A percentile compares a stretch with the other conserved stretches of the same genome.
Conservation (phyloP, 1,140 invertebrate genomes). For the Episyrphus balteatus region DNA sequence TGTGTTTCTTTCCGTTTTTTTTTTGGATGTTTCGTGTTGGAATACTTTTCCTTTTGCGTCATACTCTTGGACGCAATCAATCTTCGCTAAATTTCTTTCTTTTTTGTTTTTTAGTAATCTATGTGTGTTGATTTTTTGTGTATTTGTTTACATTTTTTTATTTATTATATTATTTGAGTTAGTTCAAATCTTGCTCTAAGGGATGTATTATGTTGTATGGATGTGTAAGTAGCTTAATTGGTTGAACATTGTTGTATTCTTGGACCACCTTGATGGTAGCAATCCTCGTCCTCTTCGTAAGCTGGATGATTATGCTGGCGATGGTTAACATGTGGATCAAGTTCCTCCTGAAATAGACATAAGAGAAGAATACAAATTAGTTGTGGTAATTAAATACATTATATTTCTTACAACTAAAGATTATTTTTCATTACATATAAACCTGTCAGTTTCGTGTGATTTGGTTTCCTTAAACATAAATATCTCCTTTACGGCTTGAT, state of each 20-base stretch:
- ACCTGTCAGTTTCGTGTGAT: too few relatives aligned
- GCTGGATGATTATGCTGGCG: conserved; percentile 43
- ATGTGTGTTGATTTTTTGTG: neutral
- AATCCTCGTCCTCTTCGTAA: conserved; percentile 54
- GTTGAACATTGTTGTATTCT: conserved; percentile 68
- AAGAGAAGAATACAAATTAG: neutral
- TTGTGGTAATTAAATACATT: neutral
- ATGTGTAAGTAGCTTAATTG: conserved; percentile 46
- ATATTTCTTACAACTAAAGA: too few relatives aligned
- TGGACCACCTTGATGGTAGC: conserved; percentile 36
- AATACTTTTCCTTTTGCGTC: too few relatives aligned
- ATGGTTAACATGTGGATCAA: conserved; percentile 50
- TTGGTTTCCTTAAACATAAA: too few relatives aligned
- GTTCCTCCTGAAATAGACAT: conserved; percentile 35
- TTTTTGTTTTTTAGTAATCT: conserved; percentile 12
- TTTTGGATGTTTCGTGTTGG: too few relatives aligned
- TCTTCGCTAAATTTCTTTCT: conserved; percentile 5
- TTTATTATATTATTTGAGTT: too few relatives aligned
- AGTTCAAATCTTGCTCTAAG: too few relatives aligned
- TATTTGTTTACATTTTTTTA: too few relatives aligned
- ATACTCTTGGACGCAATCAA: too few relatives aligned
- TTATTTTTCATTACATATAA: too few relatives aligned
- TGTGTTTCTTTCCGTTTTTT: too few relatives aligned
- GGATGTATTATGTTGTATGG: neutral
- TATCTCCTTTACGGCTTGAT: too few relatives aligned